Conservation (phyloP, 2,113 vertebrate species). For the Campylorhamphus procurvoides region DNA sequence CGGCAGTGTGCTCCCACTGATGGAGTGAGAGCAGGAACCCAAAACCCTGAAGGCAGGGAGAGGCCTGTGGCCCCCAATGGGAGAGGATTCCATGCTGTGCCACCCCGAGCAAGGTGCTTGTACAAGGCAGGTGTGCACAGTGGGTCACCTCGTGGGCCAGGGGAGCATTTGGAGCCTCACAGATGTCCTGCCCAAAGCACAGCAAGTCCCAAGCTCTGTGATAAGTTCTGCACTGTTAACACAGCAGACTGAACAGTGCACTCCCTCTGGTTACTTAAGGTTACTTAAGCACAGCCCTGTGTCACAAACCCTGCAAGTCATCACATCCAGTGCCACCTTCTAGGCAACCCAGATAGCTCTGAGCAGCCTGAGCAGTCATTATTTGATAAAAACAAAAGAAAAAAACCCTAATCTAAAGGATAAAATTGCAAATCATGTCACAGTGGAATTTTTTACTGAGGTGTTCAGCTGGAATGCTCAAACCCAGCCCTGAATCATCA, state of each 20-base stretch:
- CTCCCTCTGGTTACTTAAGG: too few relatives aligned
- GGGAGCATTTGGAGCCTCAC: not conserved
- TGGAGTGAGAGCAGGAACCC: not conserved
- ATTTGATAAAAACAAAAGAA: not conserved
- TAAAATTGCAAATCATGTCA: not conserved
- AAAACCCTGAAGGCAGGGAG: not conserved
- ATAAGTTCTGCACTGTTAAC: not conserved
- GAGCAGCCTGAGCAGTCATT: not conserved
- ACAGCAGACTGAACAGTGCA: not conserved
- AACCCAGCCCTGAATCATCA: not conserved
- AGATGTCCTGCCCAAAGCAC: not conserved
- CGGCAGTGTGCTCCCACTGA: not conserved
- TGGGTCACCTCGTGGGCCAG: not conserved
- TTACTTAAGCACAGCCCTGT: not conserved
- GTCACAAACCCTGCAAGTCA: not conserved
- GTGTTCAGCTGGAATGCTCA: not conserved
- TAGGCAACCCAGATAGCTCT: not conserved
- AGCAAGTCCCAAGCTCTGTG: not conserved
- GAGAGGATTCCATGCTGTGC: not conserved
- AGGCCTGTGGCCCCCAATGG: not conserved
- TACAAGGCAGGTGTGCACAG: too few relatives aligned
- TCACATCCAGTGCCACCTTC: not conserved
- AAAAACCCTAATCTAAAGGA: not conserved
- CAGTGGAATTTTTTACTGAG: not conserved
- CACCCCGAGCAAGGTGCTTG: not conserved